Evolutionary conservation across 1,140 invertebrate genomes (phyloP).

Genomic region (Heliconius eleuchia): DNA sequence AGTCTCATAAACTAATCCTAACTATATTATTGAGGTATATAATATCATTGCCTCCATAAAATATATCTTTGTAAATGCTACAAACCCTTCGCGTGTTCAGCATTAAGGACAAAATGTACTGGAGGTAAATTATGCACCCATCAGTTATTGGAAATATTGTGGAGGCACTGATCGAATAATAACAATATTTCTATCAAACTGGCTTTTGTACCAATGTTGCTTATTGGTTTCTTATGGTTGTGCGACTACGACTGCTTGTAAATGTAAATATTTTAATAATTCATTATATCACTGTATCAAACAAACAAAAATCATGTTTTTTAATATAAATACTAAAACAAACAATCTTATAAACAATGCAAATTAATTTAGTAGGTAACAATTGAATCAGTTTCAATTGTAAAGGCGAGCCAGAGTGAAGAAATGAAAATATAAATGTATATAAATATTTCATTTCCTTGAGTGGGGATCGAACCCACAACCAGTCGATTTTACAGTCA

Average conservation of each 20-base stretch:
- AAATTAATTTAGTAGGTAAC: background rate
- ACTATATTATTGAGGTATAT: background rate
- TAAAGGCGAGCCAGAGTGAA: no score
- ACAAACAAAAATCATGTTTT: background rate
- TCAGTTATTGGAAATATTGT: constrained; percentile 33
- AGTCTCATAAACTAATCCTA: background rate
- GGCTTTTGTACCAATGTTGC: background rate
- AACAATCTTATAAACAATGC: background rate
- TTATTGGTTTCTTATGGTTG: background rate
- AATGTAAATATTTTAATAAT: no score
- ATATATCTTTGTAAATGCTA: background rate
- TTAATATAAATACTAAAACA: background rate
- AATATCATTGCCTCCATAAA: background rate
- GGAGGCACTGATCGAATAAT: constrained; percentile 18
- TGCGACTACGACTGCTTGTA: no score
- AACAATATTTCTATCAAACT: background rate
- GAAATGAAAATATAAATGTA: no score
- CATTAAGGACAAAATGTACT: constrained; percentile 13
- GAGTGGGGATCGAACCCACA: no score
- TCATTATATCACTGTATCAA: background rate
- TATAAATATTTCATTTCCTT: no score
- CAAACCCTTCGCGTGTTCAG: constrained; percentile 25
- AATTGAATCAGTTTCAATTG: no score
- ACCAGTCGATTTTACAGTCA: no score
- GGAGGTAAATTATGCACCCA: constrained; percentile 36